Evolutionary conservation across 2,797 vertebrate genomes (phyloP).

Genomic region (Sandelia bainsii): DNA sequence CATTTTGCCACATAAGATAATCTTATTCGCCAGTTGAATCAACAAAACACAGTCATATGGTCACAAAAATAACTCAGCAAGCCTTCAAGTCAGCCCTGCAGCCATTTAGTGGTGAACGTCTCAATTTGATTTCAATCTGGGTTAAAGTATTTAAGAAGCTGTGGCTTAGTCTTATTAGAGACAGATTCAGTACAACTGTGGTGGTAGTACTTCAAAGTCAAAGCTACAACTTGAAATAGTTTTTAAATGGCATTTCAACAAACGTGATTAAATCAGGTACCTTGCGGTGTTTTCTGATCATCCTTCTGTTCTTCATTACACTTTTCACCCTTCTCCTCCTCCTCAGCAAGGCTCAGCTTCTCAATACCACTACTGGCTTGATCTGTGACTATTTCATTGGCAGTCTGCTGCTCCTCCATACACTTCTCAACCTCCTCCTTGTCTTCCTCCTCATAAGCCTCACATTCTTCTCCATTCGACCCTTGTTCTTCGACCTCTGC

Average conservation of each 20-base stretch:
- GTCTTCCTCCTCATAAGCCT: constrained; percentile 48
- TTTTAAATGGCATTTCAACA: constrained; percentile 1
- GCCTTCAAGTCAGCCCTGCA: background rate
- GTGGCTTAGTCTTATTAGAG: constrained; percentile 3
- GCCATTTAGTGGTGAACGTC: background rate
- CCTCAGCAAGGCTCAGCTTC: constrained; percentile 66
- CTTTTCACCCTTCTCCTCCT: constrained; percentile 59
- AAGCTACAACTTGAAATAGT: background rate
- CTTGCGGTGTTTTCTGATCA: constrained; percentile 88
- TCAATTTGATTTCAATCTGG: constrained; percentile 1
- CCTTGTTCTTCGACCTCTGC: constrained; percentile 56
- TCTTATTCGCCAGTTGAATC: background rate
- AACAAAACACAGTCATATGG: constrained; percentile 17
- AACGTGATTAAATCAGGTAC: constrained; percentile 69
- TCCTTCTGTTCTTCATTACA: constrained; percentile 60
- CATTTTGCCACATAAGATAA: constrained; percentile 21
- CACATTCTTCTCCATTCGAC: constrained; percentile 60
- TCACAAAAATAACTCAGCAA: background rate
- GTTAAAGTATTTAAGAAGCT: background rate
- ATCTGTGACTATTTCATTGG: constrained; percentile 29
- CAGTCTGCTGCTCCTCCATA: constrained; percentile 47
- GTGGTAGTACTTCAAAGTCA: background rate
- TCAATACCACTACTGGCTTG: constrained; percentile 60
- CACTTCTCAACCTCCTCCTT: constrained; percentile 22
- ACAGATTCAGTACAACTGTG: background rate